Evolutionary conservation across 2,113 vertebrate genomes (phyloP), one percentile per base, ranked within the genome.

Genomic region (Cephalophus harveyi): DNA sequence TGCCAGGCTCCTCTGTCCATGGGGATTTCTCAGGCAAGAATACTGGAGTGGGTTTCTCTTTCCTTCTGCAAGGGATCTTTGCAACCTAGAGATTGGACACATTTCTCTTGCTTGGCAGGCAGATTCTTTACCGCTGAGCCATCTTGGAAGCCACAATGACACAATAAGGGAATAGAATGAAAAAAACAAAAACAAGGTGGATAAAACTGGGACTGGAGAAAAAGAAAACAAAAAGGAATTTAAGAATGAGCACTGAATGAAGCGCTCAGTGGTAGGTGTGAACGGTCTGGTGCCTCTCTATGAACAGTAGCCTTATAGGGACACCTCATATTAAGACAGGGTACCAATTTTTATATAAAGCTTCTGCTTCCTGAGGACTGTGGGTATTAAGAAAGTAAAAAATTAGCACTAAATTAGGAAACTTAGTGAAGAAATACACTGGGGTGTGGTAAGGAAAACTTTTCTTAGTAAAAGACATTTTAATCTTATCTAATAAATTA

Each of bases 401-500:
- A 85, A 40, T 23, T 74, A 40, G 36, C 36, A 13, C 67, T 6
- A 74, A 74, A 74, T 74, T 74, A 40, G 36, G 67, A 74, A 74
- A 40, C 40, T 74, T 40, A 25, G 67, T 74, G 30, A 90, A 74
- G 92, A 71, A 14, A 50, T 81, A 25, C 17, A 57, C 33, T 71
- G 48, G 16, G 16, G 23, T 74, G 23, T 55, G 36, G 40, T 21
- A 93, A 64, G 55, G 43, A 84, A 93, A 81, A 52, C 48, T 88
- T 78, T 97, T 91, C 57, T 97, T 28, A 74, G 46, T 23, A 52
- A 82, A 88, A 25, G 55, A 57, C 67, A 82, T 91, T 88, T 88
- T 91, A 81, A 25, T 76, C 82, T 88, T 60, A 28, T 5, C 25
- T 28, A 59, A 59, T 59, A 59, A 59, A 27, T 59, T 59, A 59